Conservation (phyloP, 2,888 invertebrate species). For the Pseudolycoriella hygida region DNA sequence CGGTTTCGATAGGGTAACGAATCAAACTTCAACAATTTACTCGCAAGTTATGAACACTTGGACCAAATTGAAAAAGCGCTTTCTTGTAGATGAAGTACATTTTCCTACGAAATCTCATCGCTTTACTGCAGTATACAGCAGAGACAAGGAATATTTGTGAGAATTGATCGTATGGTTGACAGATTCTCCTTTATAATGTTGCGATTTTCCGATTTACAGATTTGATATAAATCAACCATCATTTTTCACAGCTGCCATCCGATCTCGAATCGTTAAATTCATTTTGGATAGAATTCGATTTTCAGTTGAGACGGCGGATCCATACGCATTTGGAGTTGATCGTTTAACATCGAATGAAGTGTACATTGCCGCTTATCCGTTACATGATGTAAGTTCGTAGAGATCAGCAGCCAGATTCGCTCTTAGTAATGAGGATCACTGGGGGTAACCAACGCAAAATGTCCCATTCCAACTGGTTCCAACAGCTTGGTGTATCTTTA, state of each 20-base stretch:
- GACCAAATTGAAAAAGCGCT: constrained; percentile 6
- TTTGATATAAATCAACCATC: constrained; percentile 65
- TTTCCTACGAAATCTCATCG: constrained; percentile 64
- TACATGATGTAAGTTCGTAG: constrained; percentile 57
- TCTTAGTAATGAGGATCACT: neutral
- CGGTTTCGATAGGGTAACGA: constrained; percentile 41
- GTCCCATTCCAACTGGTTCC: no score
- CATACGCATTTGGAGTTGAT: constrained; percentile 67
- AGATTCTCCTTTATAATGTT: no score
- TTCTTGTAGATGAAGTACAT: constrained; percentile 40
- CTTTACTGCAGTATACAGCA: constrained; percentile 75
- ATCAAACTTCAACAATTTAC: constrained; percentile 27
- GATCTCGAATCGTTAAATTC: constrained; percentile 81
- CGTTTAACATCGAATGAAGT: constrained; percentile 52
- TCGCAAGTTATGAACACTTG: constrained; percentile 21
- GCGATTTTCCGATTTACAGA: constrained; percentile 29
- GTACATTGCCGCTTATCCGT: constrained; percentile 68
- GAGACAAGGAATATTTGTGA: constrained; percentile 85
- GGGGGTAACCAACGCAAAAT: no score
- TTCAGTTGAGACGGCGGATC: constrained; percentile 40
- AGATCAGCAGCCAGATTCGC: neutral
- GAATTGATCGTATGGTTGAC: constrained; percentile 21
- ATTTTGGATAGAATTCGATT: constrained; percentile 79
- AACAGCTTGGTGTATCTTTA: no score
- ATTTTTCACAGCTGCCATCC: constrained; percentile 73